Base-by-base conservation (phyloP, 2,888 invertebrate genomes). In the Amphipoea lucens region DNA sequence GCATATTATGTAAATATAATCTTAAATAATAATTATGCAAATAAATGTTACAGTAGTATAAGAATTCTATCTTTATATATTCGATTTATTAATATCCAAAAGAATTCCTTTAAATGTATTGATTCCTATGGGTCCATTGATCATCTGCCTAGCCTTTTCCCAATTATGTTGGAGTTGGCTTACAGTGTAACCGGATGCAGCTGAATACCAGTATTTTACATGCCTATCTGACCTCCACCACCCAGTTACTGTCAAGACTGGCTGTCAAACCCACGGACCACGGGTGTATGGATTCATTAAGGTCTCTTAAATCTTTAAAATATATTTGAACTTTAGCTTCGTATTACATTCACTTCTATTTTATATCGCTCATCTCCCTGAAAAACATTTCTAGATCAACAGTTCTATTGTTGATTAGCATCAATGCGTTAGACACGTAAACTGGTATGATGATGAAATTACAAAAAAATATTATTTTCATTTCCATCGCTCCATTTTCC, bases 401-500 rank as follows among this genome's bases (percentile, higher is more conserved):
- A 51, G 3, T 67, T n/a, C 45, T 2, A 20, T 51, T 51, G 20
- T 17, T n/a, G n/a, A 82, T 48, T 57, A 63, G 17, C 23, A 66
- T 73, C 7, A 51, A 51, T 36, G 36, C 60, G 14, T 72, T 20
- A 45, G 36, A 29, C 51, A 23, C 23, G 23, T 63, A 54, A 75
- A 82, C 66, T 67, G 67, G n/a, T 62, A 42, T 29, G 20, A 36
- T 57, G 29, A 54, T 74, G 63, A 71, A 69, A 74, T 65, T 62
- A 75, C 48, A 67, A 81, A 78, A 40, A 78, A 71, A 70, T 48
- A 62, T 29, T 36, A 76, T 77, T 78, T 81, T 79, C 42, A 29
- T 82, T 85, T 74, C 72, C 69, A 80, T 78, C 76, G 83, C 81
- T 87, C 83, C 78, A 83, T 89, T 88, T 88, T 87, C 81, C 84